Evolutionary conservation across 2,888 invertebrate species (phyloP), one percentile per base, ranked within the genome.

Genomic region (Drosophila koepferae): DNA sequence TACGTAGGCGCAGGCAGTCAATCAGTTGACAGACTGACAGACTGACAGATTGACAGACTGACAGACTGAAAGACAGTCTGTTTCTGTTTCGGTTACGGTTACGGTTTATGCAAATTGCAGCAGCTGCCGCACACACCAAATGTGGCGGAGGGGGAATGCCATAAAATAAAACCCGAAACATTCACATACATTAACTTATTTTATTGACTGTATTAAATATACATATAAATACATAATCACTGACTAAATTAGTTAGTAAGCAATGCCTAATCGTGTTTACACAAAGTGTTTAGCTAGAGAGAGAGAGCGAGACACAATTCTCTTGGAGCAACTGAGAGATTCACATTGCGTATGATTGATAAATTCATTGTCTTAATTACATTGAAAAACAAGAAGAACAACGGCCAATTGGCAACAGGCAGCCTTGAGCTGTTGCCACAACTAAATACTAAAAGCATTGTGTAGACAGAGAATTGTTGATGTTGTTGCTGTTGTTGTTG

Each of bases 311-410:
- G 9, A 49, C n/a, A n/a, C n/a, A n/a, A 49, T 49, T 9, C n/a
- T 31, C n/a, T 8, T 23, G 7, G 14, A 46, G 23, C 1, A 46
- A 23, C 46, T 83, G 87, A 84, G 87, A 67, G 85, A 76, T 63
- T 70, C 73, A 84, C 82, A 59, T 66, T 72, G 88, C 84, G 84
- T 82, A 89, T 85, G 90, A 89, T 90, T 90, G 90, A 85, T 85
- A 90, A 90, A 86, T 77, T 72, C 59, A 72, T 77, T 80, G 86
- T 56, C 80, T 66, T 74, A 82, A 78, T 85, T 80, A 80, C 71
- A 72, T 28, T 65, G 61, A 28, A 10, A 55, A 55, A 34, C 8
- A 41, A 41, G 28, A 40, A 46, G 31, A 44, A 58, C 44, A 51
- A 51, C 43, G n/a, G 43, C 36, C 76, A 75, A 65, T 69, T 79